Evolutionary conservation across 2,888 invertebrate species (phyloP).

Genomic region (Synanthedon myopaeformis): DNA sequence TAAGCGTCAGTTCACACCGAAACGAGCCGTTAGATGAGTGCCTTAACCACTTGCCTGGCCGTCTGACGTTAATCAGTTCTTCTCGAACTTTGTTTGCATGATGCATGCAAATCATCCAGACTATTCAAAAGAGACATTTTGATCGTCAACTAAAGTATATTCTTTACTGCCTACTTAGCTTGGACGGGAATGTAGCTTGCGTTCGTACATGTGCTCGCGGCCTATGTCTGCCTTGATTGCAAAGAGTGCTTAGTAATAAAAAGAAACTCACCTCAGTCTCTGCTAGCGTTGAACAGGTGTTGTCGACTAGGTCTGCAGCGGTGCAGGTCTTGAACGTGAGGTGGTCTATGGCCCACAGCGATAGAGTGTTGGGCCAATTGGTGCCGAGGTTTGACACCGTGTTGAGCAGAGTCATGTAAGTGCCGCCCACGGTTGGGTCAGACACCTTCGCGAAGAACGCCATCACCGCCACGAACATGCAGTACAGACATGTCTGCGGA

Average conservation of each 20-base stretch:
- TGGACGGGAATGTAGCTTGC: not conserved
- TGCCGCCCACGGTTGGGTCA: conserved; percentile 96
- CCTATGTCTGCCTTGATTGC: not conserved
- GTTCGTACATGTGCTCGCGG: not conserved
- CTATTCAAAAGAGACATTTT: too few species aligned
- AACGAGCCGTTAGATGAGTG: too few species aligned
- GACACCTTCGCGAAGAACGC: conserved; percentile 97
- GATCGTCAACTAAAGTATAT: too few species aligned
- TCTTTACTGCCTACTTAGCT: too few species aligned
- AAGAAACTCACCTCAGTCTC: conserved; percentile 73
- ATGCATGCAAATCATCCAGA: too few species aligned
- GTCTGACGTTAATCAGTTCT: too few species aligned
- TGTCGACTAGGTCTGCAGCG: conserved; percentile 51
- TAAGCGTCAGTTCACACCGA: too few species aligned
- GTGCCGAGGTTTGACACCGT: conserved; percentile 97
- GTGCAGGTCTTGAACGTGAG: conserved; percentile 85
- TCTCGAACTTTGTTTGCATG: too few species aligned
- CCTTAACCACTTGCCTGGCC: too few species aligned
- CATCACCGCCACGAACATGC: conserved; percentile 98
- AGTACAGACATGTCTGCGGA: conserved; percentile 86
- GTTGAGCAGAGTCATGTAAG: conserved; percentile 98
- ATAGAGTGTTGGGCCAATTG: conserved; percentile 95
- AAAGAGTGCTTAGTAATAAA: not conserved
- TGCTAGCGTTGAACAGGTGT: conserved; percentile 72
- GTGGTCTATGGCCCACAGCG: conserved; percentile 91